Base-by-base conservation (phyloP, 2,113 vertebrate species). In the Ammodytes marinus region DNA sequence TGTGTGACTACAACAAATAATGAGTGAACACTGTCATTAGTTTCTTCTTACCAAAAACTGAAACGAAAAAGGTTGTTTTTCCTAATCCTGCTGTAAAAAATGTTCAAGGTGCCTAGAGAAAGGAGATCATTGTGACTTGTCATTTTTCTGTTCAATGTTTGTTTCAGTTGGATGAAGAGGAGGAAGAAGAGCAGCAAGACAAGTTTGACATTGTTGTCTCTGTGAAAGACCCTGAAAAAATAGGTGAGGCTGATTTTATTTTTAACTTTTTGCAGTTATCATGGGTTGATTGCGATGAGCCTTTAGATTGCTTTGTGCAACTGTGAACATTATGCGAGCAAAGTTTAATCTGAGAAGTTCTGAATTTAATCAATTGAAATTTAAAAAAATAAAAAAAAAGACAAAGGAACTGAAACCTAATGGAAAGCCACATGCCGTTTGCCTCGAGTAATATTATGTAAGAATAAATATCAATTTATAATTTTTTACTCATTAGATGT, bases 211-310 rank as follows among this genome's bases (percentile, higher is more conserved):
- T 99, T 74, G 93, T 88, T 37, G 94, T 99, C 11, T 96, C 95
- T 64, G 96, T 99, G 65, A 99, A 96, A 5, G 96, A 99, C 78
- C 98, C 98, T 0, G 98, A 99, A 89, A 99, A 99, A 95, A 97
- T 99, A 50, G 98, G 98, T 99, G 89, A 96, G 96, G 3, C 10
- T 61, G 3, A 8, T 53, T 13, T 14, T 19, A 7, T 39, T 82
- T 39, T 0, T n/a, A 58, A 27, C 27, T 39, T 12, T 66, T 3
- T 43, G 45, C 3, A 2, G 3, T 35, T 64, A 17, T 58, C 4
- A 11, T 46, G 27, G 27, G 27, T 57, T 10, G 3, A 39, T 45
- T 72, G 46, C 40, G 43, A 2, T 39, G 6, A 39, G 7, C 0
- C 2, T 46, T 3, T 19, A 19, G 2, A 40, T 42, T 27, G 39